Evolutionary conservation across 2,113 vertebrate genomes (phyloP), one percentile per base, ranked within the genome.

Genomic region (Willisornis vidua): DNA sequence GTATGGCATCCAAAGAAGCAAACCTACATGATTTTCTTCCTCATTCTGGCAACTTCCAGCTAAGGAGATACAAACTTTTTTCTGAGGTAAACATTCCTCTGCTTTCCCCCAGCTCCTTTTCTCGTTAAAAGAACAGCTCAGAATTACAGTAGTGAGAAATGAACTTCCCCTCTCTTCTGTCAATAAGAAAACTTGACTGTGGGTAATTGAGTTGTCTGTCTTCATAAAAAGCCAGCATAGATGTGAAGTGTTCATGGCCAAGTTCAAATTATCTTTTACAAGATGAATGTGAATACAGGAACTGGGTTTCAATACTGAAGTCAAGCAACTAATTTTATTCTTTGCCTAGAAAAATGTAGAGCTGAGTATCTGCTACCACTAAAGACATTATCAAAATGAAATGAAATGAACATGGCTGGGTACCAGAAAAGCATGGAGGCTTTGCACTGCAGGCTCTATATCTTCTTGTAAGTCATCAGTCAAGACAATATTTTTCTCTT

Each of bases 261-360:
- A 78, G 52, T 24, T 84, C 79, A 92, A 78, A 90, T 85, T 85
- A 72, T 68, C 84, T 90, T 94, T 54, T 84, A 82, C 43, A 52
- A 78, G 35, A 92, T 49, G 18, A 84, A 90, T 77, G 43, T 68
- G 65, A 83, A 63, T n/a, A 74, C 14, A 63, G 35, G 49, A 94
- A 55, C 13, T 75, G 7, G 13, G 35, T 63, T 95, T 87, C 62
- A 62, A 24, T 48, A 33, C 68, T 49, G 6, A 74, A 77, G 22
- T 67, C 39, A 58, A 86, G 45, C 28, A 80, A 31, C 35, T 63
- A 48, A 63, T 86, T 88, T 92, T 86, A 77, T 63, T 92, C 18
- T 84, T 33, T 68, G n/a, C 35, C 61, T 55, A 74, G 48, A 52
- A 92, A 71, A 84, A 59, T 1, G 3, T 4, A 67, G 41, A 78